Conservation (phyloP, 2,113 vertebrate species). For the Ochotona princeps region DNA sequence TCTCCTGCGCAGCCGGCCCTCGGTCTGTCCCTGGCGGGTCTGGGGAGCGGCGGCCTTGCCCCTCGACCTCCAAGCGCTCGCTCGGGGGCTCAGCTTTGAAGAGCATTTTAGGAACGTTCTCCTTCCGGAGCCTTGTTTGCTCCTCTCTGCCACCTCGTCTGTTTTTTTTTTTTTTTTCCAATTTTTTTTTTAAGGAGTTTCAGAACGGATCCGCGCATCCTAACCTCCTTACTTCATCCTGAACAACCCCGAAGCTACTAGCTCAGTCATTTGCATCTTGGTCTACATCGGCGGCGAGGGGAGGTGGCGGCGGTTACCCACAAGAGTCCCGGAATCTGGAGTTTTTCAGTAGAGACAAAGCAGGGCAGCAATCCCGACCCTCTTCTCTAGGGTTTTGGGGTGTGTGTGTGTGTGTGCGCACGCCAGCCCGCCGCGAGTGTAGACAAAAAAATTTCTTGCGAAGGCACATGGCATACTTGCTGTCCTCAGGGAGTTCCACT, state of each 20-base stretch:
- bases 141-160: constrained; percentile 49
- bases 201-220: constrained; percentile 50
- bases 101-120: constrained; percentile 5
- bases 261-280: background rate
- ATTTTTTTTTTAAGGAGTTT: constrained; percentile 57
- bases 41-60: background rate
- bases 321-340: no score
- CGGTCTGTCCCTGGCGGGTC: no score
- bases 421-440: no score
- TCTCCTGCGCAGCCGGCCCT: no score
- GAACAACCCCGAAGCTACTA: background rate
- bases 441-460: no score
- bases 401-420: no score
- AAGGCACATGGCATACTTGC: no score
- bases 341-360: background rate
- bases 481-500: no score
- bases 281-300: constrained; percentile 43
- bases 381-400: background rate
- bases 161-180: constrained; percentile 19
- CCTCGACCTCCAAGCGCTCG: accelerated
- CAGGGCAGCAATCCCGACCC: accelerated
- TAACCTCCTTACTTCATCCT: constrained; percentile 65
- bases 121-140: constrained; percentile 33
- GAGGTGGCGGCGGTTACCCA: background rate
- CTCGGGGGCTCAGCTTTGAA: background rate